A percentile compares a stretch with the other conserved stretches of the same genome.
phyloP scores from a whole-genome alignment of 1,140 invertebrate genomes.

The Drosophila mauritiana region DNA sequence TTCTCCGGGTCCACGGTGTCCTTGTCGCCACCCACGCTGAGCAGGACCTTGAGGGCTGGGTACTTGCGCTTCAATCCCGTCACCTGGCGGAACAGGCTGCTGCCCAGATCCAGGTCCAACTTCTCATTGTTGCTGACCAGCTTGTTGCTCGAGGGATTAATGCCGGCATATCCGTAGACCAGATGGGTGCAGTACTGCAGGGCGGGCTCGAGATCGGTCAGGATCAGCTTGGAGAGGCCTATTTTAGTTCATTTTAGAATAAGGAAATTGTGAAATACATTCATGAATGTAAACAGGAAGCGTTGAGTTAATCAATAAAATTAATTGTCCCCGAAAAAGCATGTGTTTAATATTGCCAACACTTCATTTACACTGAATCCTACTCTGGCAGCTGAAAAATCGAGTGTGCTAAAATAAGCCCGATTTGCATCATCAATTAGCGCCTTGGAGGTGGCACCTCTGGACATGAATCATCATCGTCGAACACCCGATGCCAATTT shows the following conservation, averaged over 20 bases:
- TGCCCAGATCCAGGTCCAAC: conserved; percentile 89
- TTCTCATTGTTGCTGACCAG: conserved; percentile 89
- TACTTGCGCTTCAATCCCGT: conserved; percentile 90
- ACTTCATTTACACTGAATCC: background rate
- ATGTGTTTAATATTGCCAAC: background rate
- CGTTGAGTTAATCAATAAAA: background rate
- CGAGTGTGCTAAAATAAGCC: conserved; percentile 8
- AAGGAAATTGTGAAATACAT: background rate
- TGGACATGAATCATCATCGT: conserved; percentile 37
- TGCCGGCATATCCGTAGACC: conserved; percentile 93
- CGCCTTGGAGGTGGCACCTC: conserved; percentile 29
- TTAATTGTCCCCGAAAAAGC: background rate
- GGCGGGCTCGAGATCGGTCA: conserved; percentile 90
- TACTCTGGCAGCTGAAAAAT: background rate
- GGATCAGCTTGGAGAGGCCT: conserved; percentile 91
- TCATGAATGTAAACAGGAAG: background rate
- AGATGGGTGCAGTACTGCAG: conserved; percentile 93
- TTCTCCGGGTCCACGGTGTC: conserved; percentile 86
- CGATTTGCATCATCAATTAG: conserved; percentile 54
- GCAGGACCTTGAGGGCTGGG: conserved; percentile 90
- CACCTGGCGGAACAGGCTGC: conserved; percentile 89
- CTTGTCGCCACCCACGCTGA: conserved; percentile 90
- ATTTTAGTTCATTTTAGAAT: background rate
- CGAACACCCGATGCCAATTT: conserved; percentile 39
- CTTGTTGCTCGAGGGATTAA: conserved; percentile 90